Percentiles rank a stretch among this genome's conserved stretches.
Conservation (phyloP, 2,797 vertebrate species). For the Rhynchotus rufescens region DNA sequence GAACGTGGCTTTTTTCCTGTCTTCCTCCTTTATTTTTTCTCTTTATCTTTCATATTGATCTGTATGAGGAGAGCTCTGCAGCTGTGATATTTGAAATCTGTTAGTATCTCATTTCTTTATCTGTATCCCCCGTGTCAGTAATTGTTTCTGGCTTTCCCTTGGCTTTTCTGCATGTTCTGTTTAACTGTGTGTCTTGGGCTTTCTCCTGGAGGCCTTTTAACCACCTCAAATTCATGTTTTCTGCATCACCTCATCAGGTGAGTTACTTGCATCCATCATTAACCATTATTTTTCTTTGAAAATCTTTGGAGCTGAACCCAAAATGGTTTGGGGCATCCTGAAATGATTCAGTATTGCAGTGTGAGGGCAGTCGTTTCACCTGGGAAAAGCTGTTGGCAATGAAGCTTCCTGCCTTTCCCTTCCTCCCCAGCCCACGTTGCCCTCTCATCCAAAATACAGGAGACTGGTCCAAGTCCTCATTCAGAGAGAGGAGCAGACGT, state of each 20-base stretch:
- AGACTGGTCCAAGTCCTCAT: neutral
- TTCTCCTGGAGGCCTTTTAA: neutral
- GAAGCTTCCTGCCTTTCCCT: neutral
- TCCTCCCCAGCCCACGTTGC: neutral
- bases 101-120: neutral
- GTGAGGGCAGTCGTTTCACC: neutral
- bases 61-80: neutral
- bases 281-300: neutral
- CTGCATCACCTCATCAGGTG: neutral
- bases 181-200: neutral
- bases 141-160: constrained; percentile 14
- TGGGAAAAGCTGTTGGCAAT: neutral
- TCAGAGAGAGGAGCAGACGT: neutral
- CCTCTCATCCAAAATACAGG: rapidly evolving
- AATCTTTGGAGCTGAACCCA: neutral
- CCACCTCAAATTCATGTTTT: neutral
- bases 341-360: neutral
- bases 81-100: neutral
- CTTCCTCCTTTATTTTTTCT: neutral
- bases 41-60: constrained; percentile 30
- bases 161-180: neutral
- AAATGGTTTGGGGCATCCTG: neutral
- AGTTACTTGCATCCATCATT: neutral
- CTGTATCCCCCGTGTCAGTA: neutral
- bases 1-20: neutral